A percentile compares a stretch with the other conserved stretches of the same genome.
phyloP scores from a whole-genome alignment of 1,140 invertebrate species.

The Drosophila novamexicana region DNA sequence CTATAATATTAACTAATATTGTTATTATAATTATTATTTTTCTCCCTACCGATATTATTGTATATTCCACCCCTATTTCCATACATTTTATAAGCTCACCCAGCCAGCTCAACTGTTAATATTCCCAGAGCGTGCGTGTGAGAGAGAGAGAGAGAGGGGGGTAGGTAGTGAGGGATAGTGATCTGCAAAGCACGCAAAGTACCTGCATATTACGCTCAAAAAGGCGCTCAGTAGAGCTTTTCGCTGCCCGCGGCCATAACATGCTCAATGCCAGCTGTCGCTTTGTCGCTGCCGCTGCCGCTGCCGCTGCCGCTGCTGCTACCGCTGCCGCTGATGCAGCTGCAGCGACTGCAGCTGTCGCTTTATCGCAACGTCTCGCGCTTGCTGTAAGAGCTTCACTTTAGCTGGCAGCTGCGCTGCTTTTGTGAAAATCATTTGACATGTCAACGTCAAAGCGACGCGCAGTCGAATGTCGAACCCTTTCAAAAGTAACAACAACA shows the following conservation, averaged over 20 bases:
- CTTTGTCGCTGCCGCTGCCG: constrained; percentile 3
- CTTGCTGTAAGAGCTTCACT: constrained; percentile 5
- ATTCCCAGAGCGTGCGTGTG: neutral
- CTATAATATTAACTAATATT: no score
- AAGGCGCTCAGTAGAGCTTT: neutral
- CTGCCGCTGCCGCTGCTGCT: constrained; percentile 3
- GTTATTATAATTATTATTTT: no score
- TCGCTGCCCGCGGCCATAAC: neutral
- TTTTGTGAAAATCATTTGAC: constrained; percentile 67
- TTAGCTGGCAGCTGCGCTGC: constrained; percentile 26
- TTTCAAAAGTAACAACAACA: constrained; percentile 30
- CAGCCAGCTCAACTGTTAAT: no score
- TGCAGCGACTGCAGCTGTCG: neutral
- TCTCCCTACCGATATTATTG: no score
- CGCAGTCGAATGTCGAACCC: constrained; percentile 31
- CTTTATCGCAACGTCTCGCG: neutral
- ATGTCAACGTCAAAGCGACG: constrained; percentile 62
- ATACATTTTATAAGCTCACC: no score
- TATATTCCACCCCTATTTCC: no score
- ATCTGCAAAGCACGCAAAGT: neutral
- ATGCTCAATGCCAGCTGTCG: constrained; percentile 10
- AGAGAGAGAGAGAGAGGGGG: neutral
- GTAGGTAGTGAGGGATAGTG: neutral
- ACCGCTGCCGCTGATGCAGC: neutral
- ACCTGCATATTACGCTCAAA: neutral